Evolutionary conservation across 2,888 invertebrate genomes (phyloP).

Genomic region (Aporophyla lueneburgensis): DNA sequence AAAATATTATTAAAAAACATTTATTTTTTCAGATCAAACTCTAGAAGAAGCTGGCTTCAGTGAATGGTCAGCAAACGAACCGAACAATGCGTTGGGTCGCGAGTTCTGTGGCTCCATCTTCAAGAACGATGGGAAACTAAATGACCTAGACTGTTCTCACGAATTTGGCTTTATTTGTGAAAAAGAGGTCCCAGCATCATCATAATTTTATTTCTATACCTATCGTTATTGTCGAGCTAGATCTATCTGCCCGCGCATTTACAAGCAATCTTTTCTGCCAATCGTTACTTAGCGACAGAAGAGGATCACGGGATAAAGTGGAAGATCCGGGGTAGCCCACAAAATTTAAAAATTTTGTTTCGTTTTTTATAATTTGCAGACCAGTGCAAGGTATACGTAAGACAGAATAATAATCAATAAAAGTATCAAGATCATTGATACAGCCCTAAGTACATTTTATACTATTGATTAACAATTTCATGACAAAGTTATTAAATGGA

Average conservation of each 20-base stretch:
- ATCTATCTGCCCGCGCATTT: background rate
- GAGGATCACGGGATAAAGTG: too few species aligned
- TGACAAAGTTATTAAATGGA: too few species aligned
- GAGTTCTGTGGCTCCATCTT: constrained; percentile 81
- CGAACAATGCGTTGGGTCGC: constrained; percentile 72
- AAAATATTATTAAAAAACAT: too few species aligned
- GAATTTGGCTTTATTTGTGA: constrained; percentile 78
- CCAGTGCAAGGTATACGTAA: too few species aligned
- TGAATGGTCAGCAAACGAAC: constrained; percentile 78
- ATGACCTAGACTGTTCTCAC: constrained; percentile 76
- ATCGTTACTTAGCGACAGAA: background rate
- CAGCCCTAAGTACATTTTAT: too few species aligned
- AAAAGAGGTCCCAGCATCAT: constrained; percentile 68
- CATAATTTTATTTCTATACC: background rate
- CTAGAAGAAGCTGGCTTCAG: constrained; percentile 79
- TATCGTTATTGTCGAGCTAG: background rate
- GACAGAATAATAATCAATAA: too few species aligned
- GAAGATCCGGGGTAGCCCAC: too few species aligned
- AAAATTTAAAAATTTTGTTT: too few species aligned
- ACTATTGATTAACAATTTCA: too few species aligned
- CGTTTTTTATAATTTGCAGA: too few species aligned
- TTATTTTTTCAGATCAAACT: constrained; percentile 78
- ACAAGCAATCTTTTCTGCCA: background rate
- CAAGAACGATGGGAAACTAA: constrained; percentile 76
- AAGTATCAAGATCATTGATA: too few species aligned